Evolutionary conservation across 2,888 invertebrate genomes (phyloP).

Genomic region (Cylloceria caligata): DNA sequence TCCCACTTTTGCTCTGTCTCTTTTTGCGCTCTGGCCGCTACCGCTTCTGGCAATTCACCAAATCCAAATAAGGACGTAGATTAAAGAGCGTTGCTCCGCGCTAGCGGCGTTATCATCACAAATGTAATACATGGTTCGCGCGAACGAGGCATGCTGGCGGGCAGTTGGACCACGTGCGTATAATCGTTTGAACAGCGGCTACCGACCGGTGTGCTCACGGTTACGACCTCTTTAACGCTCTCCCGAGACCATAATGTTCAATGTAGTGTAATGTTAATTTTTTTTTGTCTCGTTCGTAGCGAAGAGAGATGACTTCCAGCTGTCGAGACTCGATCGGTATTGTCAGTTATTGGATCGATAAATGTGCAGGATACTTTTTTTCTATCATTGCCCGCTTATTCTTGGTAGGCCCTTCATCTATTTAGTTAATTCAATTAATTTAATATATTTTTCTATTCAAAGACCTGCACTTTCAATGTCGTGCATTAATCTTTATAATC

Average conservation of each 20-base stretch:
- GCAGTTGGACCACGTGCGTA: slow-evolving; percentile 24
- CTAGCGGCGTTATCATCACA: slow-evolving; percentile 48
- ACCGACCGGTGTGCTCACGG: slow-evolving; percentile 39
- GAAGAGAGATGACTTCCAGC: not conserved
- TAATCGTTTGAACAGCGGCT: slow-evolving; percentile 29
- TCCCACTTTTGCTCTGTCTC: slow-evolving; percentile 46
- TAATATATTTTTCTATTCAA: too few relatives aligned
- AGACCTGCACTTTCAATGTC: too few relatives aligned
- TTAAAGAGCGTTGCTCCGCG: slow-evolving; percentile 57
- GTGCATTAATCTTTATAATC: too few relatives aligned
- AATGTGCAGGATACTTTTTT: too few relatives aligned
- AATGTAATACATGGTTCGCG: slow-evolving; percentile 45
- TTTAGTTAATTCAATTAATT: too few relatives aligned
- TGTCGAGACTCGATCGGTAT: too few relatives aligned
- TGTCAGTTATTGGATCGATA: too few relatives aligned
- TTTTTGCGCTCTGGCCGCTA: slow-evolving; percentile 38
- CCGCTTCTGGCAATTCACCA: slow-evolving; percentile 64
- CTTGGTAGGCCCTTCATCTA: too few relatives aligned
- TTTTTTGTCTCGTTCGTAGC: not conserved
- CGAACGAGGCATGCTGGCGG: slow-evolving; percentile 6
- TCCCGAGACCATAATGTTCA: slow-evolving; percentile 36
- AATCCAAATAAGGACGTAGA: slow-evolving; percentile 67
- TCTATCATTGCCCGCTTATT: too few relatives aligned
- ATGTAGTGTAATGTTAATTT: slow-evolving; percentile 23
- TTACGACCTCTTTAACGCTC: slow-evolving; percentile 53